Evolutionary conservation across 2,888 invertebrate genomes (phyloP), one percentile per base, ranked within the genome.

Genomic region (Chaetogeoica ovagalla): DNA sequence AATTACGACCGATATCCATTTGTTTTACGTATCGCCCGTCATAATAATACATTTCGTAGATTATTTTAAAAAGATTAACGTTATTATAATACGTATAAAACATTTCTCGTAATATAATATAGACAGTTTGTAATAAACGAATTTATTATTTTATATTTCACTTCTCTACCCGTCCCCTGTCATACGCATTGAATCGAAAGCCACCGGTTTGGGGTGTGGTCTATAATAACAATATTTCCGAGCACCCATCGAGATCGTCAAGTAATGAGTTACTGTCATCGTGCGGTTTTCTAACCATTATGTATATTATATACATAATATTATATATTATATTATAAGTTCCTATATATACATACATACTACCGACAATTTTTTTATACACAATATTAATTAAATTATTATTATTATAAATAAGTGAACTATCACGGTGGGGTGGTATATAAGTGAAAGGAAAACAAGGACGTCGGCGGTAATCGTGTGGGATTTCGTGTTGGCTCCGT

Each of bases 181-280:
- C 30, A 1, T 1, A 30, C 59, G 21, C 21, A 71, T 17, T 23
- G 39, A 71, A 52, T 63, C 52, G 37, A 37, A n/a, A 30, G 30
- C 52, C 52, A 63, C 39, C 39, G 13, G 43, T 9, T 3, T 19
- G 62, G 48, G 62, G 63, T 73, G 73, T 73, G 62, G 73, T 62
- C 19, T 52, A 11, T 17, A 60, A 72, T 37, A 55, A 63, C 17
- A 63, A 37, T 52, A 74, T 65, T 52, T 69, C 21, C 21, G 74
- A 19, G 13, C 74, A 19, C 57, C 65, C 21, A 23, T 55, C 21
- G 65, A 37, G 74, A 65, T 13, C 65, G 39, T 55, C 55, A 39
- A 65, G 57, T 65, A 65, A 74, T 65, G 65, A 74, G 65, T 74
- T 74, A 55, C 74, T 74, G 74, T 65, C 63, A 55, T 65, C 73